phyloP scores from a whole-genome alignment of 2,113 vertebrate species.

The Gnathonemus longibarbis region DNA sequence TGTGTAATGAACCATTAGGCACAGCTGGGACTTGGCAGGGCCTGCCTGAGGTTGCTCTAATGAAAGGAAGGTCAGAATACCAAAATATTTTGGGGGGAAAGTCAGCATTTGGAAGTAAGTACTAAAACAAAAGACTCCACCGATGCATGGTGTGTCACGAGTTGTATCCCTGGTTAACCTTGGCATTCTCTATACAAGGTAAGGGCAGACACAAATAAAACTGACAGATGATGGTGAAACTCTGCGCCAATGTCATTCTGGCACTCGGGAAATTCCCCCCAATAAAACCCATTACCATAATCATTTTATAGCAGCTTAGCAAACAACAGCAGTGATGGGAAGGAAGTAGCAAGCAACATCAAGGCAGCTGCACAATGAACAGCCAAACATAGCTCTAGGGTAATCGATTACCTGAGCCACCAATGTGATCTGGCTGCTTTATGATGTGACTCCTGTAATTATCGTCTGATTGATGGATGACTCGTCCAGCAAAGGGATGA shows the following conservation, averaged over 20 bases:
- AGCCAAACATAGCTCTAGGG: slow-evolving; percentile 49
- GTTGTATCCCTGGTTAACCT: slow-evolving; percentile 28
- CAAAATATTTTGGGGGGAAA: slow-evolving; percentile 37
- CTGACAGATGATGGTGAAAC: slow-evolving; percentile 44
- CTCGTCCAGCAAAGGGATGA: slow-evolving; percentile 52
- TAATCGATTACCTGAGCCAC: slow-evolving; percentile 61
- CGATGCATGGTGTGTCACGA: not conserved
- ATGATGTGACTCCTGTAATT: slow-evolving; percentile 67
- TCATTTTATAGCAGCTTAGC: not conserved
- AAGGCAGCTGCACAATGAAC: slow-evolving; percentile 54
- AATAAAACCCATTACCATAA: not conserved
- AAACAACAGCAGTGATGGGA: slow-evolving; percentile 11
- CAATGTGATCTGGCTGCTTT: slow-evolving; percentile 66
- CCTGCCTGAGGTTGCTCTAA: slow-evolving; percentile 47
- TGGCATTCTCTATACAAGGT: slow-evolving; percentile 18
- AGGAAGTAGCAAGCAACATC: slow-evolving; percentile 49
- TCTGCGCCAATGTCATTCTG: slow-evolving; percentile 17
- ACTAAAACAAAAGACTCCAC: not conserved
- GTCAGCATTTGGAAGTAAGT: slow-evolving; percentile 14
- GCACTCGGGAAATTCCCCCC: not conserved
- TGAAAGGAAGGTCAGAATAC: slow-evolving; percentile 53
- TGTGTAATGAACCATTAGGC: slow-evolving; percentile 63
- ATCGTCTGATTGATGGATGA: slow-evolving; percentile 61
- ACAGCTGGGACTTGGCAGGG: slow-evolving; percentile 61
- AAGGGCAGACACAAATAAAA: slow-evolving; percentile 27